These are phyloP conservation scores for Nerophis ophidion DNA, from an alignment of 2,113 vertebrate species.

Conservation along the genomic window DNA sequence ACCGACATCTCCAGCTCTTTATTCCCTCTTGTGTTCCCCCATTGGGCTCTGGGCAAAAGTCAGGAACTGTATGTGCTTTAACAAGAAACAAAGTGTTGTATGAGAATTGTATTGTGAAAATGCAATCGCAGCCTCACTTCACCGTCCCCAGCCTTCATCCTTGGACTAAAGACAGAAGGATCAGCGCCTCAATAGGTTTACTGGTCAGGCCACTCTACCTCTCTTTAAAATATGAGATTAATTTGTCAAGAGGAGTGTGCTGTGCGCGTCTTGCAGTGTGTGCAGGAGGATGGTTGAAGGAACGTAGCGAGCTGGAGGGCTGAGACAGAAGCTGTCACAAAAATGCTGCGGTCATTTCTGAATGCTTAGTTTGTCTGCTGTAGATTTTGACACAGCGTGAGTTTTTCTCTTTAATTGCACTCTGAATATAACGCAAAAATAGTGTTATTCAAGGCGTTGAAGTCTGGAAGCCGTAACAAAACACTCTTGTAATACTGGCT, in stretches of 20 bases:
- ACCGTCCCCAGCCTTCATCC: constrained; percentile 23
- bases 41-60: constrained; percentile 46
- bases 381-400: neutral
- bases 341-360: constrained; percentile 10
- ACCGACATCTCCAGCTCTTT: constrained; percentile 39
- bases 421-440: neutral
- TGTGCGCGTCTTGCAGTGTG: constrained; percentile 17
- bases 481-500: neutral
- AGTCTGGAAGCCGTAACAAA: neutral
- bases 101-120: constrained; percentile 49
- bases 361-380: constrained; percentile 4
- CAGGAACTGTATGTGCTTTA: constrained; percentile 39
- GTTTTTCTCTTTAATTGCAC: constrained; percentile 7
- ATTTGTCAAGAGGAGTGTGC: constrained; percentile 50
- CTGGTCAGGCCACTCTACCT: constrained; percentile 49
- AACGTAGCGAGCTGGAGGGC: constrained; percentile 25
- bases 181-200: constrained; percentile 37
- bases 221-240: constrained; percentile 57
- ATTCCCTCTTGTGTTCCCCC: constrained; percentile 43
- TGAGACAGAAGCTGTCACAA: constrained; percentile 14
- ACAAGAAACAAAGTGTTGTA: constrained; percentile 32
- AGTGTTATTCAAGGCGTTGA: neutral
- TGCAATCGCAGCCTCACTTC: constrained; percentile 32
- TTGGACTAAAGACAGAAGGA: constrained; percentile 43
- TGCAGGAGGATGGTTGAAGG: constrained; percentile 19